phyloP scores from a whole-genome alignment of 2,797 vertebrate genomes.

The Lagocephalus sceleratus region DNA sequence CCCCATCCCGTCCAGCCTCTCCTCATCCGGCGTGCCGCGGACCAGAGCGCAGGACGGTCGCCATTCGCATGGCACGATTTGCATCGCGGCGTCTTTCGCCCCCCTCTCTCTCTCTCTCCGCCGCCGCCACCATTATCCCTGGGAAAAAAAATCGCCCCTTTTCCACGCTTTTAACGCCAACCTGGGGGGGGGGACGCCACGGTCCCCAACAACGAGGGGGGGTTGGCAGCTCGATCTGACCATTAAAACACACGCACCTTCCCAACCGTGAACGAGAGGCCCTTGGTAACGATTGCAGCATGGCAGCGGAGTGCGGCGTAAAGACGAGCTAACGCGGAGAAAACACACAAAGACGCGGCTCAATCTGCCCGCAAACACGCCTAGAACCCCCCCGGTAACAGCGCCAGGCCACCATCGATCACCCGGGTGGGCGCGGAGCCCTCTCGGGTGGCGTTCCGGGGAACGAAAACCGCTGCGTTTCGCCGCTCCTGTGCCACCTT shows the following conservation, averaged over 20 bases:
- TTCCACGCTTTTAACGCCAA: conserved; percentile 93
- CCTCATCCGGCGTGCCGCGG: conserved; percentile 78
- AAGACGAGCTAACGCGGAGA: conserved; percentile 76
- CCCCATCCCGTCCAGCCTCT: conserved; percentile 71
- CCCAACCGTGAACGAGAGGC: conserved; percentile 84
- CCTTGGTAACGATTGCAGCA: conserved; percentile 83
- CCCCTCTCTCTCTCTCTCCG: too few relatives aligned
- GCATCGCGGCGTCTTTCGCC: too few relatives aligned
- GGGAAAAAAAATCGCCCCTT: conserved; percentile 80
- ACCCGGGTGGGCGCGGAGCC: conserved; percentile 12
- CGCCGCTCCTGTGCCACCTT: conserved; percentile 74
- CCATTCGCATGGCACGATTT: conserved; percentile 92
- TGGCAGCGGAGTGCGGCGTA: conserved; percentile 82
- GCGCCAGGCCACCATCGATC: conserved; percentile 20
- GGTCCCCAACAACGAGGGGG: conserved; percentile 84
- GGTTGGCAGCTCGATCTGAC: conserved; percentile 93
- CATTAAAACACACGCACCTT: conserved; percentile 94
- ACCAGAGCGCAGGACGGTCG: conserved; percentile 83
- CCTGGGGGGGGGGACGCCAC: conserved; percentile 68
- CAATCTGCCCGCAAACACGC: conserved; percentile 38
- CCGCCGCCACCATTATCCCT: conserved; percentile 85
- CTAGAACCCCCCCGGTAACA: conserved; percentile 17
- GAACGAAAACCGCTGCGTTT: conserved; percentile 76
- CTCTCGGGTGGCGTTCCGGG: conserved; percentile 14
- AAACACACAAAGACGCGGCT: conserved; percentile 70